Conservation (phyloP, 2,888 invertebrate genomes). For the Hypercompe scribonia region DNA sequence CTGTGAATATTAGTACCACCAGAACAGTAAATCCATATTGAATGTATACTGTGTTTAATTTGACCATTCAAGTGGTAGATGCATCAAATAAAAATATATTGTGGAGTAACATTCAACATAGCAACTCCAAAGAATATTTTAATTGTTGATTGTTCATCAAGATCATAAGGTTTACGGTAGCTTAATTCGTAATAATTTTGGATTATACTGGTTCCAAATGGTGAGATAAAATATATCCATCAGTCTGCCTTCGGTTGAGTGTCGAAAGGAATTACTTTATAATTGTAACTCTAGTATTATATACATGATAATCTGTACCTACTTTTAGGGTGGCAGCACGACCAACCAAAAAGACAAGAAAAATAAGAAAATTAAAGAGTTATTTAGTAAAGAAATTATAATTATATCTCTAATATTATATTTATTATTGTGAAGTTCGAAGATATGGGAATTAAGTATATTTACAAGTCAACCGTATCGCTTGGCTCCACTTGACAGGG, state of each 20-base stretch:
- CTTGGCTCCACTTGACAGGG: conserved; percentile 44
- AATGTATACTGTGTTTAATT: too few relatives aligned
- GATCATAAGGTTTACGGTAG: too few relatives aligned
- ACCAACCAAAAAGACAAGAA: background rate
- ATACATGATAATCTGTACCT: background rate
- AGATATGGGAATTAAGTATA: background rate
- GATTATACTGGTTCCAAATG: background rate
- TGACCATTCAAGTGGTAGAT: too few relatives aligned
- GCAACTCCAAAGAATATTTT: too few relatives aligned
- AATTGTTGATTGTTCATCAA: too few relatives aligned
- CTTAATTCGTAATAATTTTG: background rate
- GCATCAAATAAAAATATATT: too few relatives aligned
- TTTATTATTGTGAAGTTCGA: background rate
- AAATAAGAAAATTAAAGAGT: background rate
- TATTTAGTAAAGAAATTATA: too few relatives aligned
- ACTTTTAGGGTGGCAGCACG: too few relatives aligned
- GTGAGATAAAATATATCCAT: background rate
- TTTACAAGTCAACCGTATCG: conserved; percentile 14
- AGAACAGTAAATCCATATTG: too few relatives aligned
- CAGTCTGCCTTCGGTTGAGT: background rate
- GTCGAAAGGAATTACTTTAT: background rate
- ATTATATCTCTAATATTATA: too few relatives aligned
- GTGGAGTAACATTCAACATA: too few relatives aligned
- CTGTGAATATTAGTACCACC: too few relatives aligned
- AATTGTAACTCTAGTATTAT: background rate